Percentiles rank a stretch among this genome's conserved stretches.
These are phyloP conservation scores for Drosophila sulfurigaster DNA, from an alignment of 1,140 invertebrate genomes.

Conservation along the genomic window DNA sequence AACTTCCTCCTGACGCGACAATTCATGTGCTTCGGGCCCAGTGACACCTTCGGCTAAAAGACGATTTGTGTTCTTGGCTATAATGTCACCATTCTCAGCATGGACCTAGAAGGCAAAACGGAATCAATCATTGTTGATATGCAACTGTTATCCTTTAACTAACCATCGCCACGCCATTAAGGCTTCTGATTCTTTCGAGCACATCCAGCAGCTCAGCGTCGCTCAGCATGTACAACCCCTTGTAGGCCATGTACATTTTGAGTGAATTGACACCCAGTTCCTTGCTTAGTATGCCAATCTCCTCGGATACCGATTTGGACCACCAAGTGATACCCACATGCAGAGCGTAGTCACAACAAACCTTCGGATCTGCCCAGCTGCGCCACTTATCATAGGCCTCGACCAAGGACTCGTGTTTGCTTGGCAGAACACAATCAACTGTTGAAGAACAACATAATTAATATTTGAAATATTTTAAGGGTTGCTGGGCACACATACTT, in stretches of 20 bases:
- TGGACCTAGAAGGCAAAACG: slow-evolving; percentile 89
- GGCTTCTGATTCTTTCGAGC: slow-evolving; percentile 92
- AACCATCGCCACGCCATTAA: slow-evolving; percentile 93
- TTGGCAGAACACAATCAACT: slow-evolving; percentile 96
- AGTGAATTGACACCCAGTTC: slow-evolving; percentile 98
- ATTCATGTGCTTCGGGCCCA: slow-evolving; percentile 97
- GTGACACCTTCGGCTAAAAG: slow-evolving; percentile 94
- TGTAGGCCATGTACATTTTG: slow-evolving; percentile 99
- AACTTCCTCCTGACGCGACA: slow-evolving; percentile 98
- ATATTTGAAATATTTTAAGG: neutral
- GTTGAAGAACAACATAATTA: neutral
- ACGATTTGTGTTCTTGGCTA: slow-evolving; percentile 95
- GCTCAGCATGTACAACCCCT: slow-evolving; percentile 94
- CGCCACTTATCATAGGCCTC: slow-evolving; percentile 97
- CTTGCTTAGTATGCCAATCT: slow-evolving; percentile 92
- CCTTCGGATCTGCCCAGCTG: slow-evolving; percentile 96
- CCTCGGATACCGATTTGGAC: slow-evolving; percentile 91
- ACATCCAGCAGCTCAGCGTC: slow-evolving; percentile 95
- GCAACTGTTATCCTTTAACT: neutral
- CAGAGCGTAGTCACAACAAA: slow-evolving; percentile 98
- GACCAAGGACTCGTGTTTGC: slow-evolving; percentile 93
- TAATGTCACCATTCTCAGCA: slow-evolving; percentile 98
- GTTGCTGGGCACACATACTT: slow-evolving; percentile 85
- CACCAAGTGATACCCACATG: slow-evolving; percentile 97
- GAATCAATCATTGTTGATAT: neutral